Conservation (phyloP, 2,797 vertebrate genomes). For the Coracias cyanogaster region DNA sequence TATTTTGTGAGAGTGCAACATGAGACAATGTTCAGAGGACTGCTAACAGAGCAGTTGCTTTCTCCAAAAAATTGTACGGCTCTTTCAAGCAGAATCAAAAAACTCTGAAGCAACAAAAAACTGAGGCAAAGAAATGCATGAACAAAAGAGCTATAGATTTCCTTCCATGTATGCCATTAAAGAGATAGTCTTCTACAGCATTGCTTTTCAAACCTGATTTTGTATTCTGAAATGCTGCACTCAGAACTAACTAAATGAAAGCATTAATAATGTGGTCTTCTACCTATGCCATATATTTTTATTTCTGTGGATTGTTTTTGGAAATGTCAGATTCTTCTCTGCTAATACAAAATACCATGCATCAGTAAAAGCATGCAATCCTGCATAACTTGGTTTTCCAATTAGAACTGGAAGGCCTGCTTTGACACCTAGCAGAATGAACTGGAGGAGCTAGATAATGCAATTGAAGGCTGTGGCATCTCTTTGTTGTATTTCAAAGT, state of each 20-base stretch:
- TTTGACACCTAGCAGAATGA: background rate
- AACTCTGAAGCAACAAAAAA: background rate
- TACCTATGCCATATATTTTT: background rate
- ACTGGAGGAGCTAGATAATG: background rate
- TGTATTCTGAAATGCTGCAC: background rate
- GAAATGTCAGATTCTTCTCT: slow-evolving; percentile 3
- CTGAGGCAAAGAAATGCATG: background rate
- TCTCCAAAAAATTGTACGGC: background rate
- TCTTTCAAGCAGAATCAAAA: background rate
- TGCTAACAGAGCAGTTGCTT: background rate
- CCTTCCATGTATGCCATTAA: background rate
- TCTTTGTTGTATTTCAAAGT: background rate
- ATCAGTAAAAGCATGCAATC: background rate
- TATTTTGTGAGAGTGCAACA: background rate
- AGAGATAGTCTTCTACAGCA: background rate
- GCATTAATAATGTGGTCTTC: slow-evolving; percentile 1
- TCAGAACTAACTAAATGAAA: background rate
- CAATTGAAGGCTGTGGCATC: background rate
- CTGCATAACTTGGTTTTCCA: background rate
- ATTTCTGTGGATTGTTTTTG: background rate
- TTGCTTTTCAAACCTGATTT: slow-evolving; percentile 17
- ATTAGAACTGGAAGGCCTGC: background rate
- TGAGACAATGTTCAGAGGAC: background rate
- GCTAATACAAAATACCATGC: background rate
- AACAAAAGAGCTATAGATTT: background rate